Evolutionary conservation across 1,140 invertebrate genomes (phyloP).

Genomic region (Zaprionus vittiger): DNA sequence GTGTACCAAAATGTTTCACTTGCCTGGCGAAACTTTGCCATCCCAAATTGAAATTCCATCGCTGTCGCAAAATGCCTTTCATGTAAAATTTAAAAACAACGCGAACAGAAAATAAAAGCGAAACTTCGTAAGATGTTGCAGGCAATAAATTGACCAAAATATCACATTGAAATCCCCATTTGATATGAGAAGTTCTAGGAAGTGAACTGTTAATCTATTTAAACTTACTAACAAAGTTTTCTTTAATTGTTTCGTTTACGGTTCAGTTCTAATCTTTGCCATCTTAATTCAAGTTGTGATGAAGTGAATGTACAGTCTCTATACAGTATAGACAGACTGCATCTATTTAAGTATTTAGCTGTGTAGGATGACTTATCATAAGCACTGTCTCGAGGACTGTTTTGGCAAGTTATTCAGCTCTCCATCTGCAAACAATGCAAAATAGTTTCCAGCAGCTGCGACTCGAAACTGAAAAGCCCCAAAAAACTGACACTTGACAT

Average conservation of each 20-base stretch:
- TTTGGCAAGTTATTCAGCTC: constrained; percentile 54
- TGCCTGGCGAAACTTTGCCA: constrained; percentile 35
- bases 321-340: constrained; percentile 5
- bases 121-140: constrained; percentile 8
- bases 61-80: constrained; percentile 22
- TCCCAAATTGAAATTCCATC: constrained; percentile 44
- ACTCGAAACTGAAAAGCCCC: constrained; percentile 26
- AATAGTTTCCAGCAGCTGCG: constrained; percentile 73
- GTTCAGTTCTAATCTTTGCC: constrained; percentile 12
- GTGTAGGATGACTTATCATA: constrained; percentile 64
- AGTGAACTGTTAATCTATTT: neutral
- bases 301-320: constrained; percentile 7
- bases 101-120: constrained; percentile 14
- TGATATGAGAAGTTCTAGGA: neutral
- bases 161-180: neutral
- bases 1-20: constrained; percentile 41
- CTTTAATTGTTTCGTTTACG: too few species aligned
- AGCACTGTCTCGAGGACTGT: constrained; percentile 56
- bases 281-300: constrained; percentile 51
- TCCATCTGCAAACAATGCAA: constrained; percentile 65
- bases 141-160: constrained; percentile 12
- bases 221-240: too few species aligned
- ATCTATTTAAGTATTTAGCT: constrained; percentile 11
- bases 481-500: constrained; percentile 70
- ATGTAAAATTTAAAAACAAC: constrained; percentile 29